Evolutionary conservation across 2,797 vertebrate genomes (phyloP).

Genomic region (Melanotaenia nigrans): DNA sequence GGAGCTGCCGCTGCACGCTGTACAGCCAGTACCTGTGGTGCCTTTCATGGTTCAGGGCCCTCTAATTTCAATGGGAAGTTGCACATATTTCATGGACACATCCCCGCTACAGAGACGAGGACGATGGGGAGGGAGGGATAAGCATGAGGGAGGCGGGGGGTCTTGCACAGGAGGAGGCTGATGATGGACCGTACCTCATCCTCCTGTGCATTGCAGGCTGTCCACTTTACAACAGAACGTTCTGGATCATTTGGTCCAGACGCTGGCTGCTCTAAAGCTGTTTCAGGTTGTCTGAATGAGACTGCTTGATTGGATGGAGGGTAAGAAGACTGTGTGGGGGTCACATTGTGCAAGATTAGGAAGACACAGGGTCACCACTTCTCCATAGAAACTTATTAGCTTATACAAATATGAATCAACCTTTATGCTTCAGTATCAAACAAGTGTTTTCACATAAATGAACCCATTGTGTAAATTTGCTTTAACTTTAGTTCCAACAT

Average conservation of each 20-base stretch:
- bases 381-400: background rate
- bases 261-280: conserved; percentile 78
- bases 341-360: conserved; percentile 2
- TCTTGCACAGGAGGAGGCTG: conserved; percentile 88
- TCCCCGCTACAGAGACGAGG: conserved; percentile 74
- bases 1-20: conserved; percentile 47
- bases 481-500: background rate
- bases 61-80: conserved; percentile 99
- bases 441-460: background rate
- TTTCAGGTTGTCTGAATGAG: conserved; percentile 84
- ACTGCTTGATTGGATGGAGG: conserved; percentile 82
- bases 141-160: conserved; percentile 3
- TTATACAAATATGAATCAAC: background rate
- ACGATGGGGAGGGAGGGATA: conserved; percentile 8
- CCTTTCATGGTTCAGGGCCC: conserved; percentile 98
- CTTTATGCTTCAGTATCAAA: background rate
- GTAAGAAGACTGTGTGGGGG: background rate
- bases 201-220: conserved; percentile 82
- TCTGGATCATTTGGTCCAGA: conserved; percentile 92
- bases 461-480: background rate
- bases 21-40: conserved; percentile 94
- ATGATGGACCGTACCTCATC: conserved; percentile 93
- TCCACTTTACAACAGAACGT: conserved; percentile 75
- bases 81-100: conserved; percentile 98
- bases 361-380: conserved; percentile 1